Evolutionary conservation across 1,140 invertebrate species (phyloP), one percentile per base, ranked within the genome.

Genomic region (Elymnias hypermnestra): DNA sequence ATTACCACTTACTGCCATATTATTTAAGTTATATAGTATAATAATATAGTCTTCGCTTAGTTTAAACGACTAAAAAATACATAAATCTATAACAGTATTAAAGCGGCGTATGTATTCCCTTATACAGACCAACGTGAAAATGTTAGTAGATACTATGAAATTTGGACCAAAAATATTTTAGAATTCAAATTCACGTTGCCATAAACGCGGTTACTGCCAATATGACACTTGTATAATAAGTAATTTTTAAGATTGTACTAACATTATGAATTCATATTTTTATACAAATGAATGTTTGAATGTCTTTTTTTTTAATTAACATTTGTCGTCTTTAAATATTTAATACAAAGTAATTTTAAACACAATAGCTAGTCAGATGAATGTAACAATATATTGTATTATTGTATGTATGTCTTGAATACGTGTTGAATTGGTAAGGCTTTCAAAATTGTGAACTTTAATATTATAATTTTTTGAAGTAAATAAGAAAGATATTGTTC

Each of bases 131-230:
- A 57, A 63, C 55, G 63, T 75, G 74, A 70, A 69, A 62, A 63
- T 64, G 53, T 72, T 62, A 51, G 59, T 72, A 69, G 55, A 57
- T 68, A 67, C 54, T 73, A 68, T 64, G 47, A 73, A 78, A 72
- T 72, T 84, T 73, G 81, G 77, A 81, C 81, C 77, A 84, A 84
- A 84, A 82, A 82, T 81, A 79, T 79, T 62, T 69, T 73, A 75
- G 62, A 74, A 79, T 63, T 72, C 72, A 78, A 79, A 79, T 82
- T 82, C 72, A 76, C 72, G 75, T 78, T 84, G 77, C 79, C 79
- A 79, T 82, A 78, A 72, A 69, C 60, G 65, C 61, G 63, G 51
- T 72, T 73, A 83, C 79, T 81, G 78, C 74, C 76, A 83, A 74
- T 76, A 78, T 77, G 73, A 81, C 72, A 82, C 69, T 76, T 71